Evolutionary conservation across 1,140 invertebrate genomes (phyloP), one percentile per base, ranked within the genome.

Genomic region (Drosophila burlai): DNA sequence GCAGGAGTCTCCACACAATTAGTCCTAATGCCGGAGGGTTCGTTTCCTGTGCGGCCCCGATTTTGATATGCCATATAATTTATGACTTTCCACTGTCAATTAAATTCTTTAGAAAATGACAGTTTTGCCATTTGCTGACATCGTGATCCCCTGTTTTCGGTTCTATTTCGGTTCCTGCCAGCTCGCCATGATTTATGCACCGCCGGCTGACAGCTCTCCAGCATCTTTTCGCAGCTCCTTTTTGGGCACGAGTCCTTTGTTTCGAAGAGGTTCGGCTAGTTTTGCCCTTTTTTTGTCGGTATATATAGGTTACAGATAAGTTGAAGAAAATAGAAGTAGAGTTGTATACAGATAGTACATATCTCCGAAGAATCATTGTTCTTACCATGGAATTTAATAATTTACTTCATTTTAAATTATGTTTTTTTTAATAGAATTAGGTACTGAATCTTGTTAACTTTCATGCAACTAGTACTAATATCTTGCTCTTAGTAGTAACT

Each of bases 21-120:
- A 79, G 76, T 55, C 46, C 54, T 43, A 61, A 72, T 61, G 54
- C 55, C 55, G 21, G 38, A 36, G 46, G 54, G 21, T 60, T 42
- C 66, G 42, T 43, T 43, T 69, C 63, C 65, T 36, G 31, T 46
- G 58, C 26, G 16, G 36, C 21, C 46, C 40, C 55, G 31, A 61
- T 63, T 75, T 73, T 74, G 66, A 59, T 60, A 63, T 69, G 62
- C 58, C 76, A 75, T 65, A 89, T 86, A 89, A 89, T 90, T 90
- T 91, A 90, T 90, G 85, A 85, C 86, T 90, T 85, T 90, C 68
- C 21, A 74, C 82, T 90, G 85, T 90, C 85, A 90, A 90, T 90
- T 90, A 90, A 85, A 90, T 90, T 90, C 86, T 85, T 85, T 90
- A 52, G 81, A 90, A 91, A 85, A 81, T 90, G 85, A 79, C 84